A percentile compares a stretch with the other conserved stretches of the same genome.
phyloP scores from a whole-genome alignment of 1,140 invertebrate genomes.

The Periplaneta americana region DNA sequence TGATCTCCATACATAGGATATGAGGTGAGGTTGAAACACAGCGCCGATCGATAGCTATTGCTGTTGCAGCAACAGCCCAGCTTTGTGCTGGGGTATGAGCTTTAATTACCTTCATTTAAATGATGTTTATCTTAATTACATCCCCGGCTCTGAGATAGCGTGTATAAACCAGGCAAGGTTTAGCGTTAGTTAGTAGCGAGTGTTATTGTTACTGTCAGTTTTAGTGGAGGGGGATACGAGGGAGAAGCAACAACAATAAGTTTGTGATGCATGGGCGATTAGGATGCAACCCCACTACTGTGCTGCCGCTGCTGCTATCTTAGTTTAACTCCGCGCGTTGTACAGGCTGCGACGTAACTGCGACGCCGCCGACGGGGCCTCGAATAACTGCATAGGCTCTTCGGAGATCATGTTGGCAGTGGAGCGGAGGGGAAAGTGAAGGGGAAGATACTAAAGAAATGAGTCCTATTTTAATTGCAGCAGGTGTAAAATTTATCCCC shows the following conservation, averaged over 20 bases:
- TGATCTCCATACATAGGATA: background rate
- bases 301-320: no score
- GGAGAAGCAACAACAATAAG: background rate
- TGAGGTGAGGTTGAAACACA: background rate
- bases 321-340: background rate
- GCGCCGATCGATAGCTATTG: slow-evolving; percentile 5
- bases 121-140: slow-evolving; percentile 15
- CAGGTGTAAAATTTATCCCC: no score
- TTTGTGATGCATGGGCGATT: background rate
- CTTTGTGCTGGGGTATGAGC: background rate
- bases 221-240: background rate
- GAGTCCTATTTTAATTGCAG: no score
- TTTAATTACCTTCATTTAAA: slow-evolving; percentile 14
- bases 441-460: no score
- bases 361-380: no score
- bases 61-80: background rate
- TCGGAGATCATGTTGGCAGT: no score
- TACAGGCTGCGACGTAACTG: background rate
- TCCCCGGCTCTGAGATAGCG: slow-evolving; percentile 4
- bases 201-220: background rate
- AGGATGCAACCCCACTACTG: background rate
- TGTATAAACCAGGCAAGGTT: background rate
- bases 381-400: no score
- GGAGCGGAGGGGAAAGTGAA: no score
- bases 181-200: background rate